phyloP scores from a whole-genome alignment of 2,797 vertebrate genomes.

The Podarcis lilfordi region DNA sequence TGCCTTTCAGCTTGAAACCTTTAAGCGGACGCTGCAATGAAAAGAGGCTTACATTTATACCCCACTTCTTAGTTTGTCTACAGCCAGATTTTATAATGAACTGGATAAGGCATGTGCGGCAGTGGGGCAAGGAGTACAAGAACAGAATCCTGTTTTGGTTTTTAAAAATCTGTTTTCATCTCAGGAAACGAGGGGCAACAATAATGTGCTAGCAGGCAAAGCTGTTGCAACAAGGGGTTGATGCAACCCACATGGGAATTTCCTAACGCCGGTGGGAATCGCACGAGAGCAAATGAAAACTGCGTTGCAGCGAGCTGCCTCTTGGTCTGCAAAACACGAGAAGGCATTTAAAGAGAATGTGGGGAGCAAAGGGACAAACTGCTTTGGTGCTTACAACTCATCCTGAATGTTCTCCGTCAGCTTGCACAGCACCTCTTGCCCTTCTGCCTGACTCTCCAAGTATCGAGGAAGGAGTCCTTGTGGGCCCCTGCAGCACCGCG shows the following conservation, averaged over 20 bases:
- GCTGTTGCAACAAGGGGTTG: background rate
- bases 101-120: background rate
- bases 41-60: background rate
- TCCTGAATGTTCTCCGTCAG: conserved; percentile 94
- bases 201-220: background rate
- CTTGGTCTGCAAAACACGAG: too few species aligned
- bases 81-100: background rate
- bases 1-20: background rate
- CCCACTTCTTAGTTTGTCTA: background rate
- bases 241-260: background rate
- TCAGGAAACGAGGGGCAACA: background rate
- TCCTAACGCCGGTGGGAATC: too few species aligned
- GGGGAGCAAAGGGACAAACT: too few species aligned
- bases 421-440: conserved; percentile 95
- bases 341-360: fast-evolving
- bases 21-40: background rate
- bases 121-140: background rate
- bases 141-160: background rate
- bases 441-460: conserved; percentile 87
- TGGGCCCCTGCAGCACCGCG: conserved; percentile 92
- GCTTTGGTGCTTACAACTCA: conserved; percentile 88
- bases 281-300: background rate
- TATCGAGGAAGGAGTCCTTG: conserved; percentile 93
- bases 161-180: background rate
- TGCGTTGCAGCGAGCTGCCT: too few species aligned